Percentiles rank a stretch among this genome's conserved stretches.
Conservation (phyloP, 1,140 invertebrate genomes). For the Streblospio benedicti region DNA sequence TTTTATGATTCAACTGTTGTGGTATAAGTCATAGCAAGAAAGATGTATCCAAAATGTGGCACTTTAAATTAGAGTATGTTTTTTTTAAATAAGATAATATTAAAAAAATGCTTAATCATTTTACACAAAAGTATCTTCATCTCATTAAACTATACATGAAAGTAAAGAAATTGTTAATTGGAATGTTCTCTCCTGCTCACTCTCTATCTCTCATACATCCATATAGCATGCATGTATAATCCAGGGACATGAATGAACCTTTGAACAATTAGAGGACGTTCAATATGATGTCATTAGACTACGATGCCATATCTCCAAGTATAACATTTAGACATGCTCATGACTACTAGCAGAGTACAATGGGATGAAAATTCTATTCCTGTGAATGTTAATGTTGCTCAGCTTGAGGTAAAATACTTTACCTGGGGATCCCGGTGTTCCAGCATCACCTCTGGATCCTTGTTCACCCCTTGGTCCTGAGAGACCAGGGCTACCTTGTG, state of each 20-base stretch:
- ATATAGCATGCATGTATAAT: conserved; percentile 13
- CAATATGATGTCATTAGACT: no score
- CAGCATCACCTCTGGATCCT: neutral
- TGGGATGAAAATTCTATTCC: conserved; percentile 13
- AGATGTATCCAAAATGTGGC: conserved; percentile 57
- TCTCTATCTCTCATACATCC: no score
- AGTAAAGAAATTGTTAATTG: no score
- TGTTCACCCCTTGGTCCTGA: neutral
- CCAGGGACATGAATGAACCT: conserved; percentile 17
- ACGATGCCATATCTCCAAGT: conserved; percentile 11
- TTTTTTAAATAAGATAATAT: neutral
- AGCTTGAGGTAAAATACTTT: neutral
- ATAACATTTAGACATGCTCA: neutral
- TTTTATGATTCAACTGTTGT: conserved; percentile 28
- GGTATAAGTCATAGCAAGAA: conserved; percentile 26
- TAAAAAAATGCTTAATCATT: conserved; percentile 5
- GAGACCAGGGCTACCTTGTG: conserved; percentile 4
- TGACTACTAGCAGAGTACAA: conserved; percentile 12
- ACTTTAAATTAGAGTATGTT: neutral
- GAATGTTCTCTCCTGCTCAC: no score
- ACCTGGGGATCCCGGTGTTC: conserved; percentile 9
- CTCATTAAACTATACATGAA: neutral
- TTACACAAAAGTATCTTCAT: conserved; percentile 6
- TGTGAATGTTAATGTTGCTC: neutral
- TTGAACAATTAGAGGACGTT: conserved; percentile 50